These are phyloP conservation scores for Trichonephila clavipes DNA, from an alignment of 1,140 invertebrate genomes.

Conservation along the genomic window DNA sequence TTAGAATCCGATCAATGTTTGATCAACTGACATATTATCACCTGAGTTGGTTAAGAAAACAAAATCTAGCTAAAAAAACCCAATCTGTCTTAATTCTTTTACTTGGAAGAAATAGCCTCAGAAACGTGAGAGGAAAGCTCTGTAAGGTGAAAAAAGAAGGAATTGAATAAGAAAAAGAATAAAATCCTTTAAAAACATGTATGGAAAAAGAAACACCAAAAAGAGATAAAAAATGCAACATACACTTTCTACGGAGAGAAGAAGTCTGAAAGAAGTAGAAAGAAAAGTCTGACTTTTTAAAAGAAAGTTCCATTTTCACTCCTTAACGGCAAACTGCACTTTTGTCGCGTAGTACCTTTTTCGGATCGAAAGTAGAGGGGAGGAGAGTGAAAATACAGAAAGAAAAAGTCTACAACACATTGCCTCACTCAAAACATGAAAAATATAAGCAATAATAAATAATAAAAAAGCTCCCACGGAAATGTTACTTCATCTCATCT, in stretches of 20 bases:
- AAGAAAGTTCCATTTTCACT: constrained; percentile 73
- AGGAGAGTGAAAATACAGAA: constrained; percentile 4
- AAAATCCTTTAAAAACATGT: constrained; percentile 34
- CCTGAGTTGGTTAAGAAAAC: neutral
- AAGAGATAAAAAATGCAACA: constrained; percentile 29
- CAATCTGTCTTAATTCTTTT: constrained; percentile 36
- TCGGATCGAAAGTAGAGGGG: neutral
- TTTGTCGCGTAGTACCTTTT: constrained; percentile 61
- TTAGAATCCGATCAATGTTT: neutral
- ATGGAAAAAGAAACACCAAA: constrained; percentile 33
- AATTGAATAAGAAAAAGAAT: constrained; percentile 27
- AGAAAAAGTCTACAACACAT: constrained; percentile 2
- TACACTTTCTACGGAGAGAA: constrained; percentile 41
- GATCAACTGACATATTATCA: constrained; percentile 9
- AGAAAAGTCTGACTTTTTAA: constrained; percentile 51
- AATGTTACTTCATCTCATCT: constrained; percentile 66
- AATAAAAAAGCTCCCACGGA: constrained; percentile 19
- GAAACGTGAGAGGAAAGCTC: constrained; percentile 54
- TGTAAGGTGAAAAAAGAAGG: neutral
- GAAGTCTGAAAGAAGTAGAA: constrained; percentile 53
- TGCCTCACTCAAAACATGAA: constrained; percentile 48
- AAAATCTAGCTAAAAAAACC: neutral
- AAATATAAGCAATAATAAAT: constrained; percentile 67
- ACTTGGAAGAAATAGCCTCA: neutral
- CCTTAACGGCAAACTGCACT: constrained; percentile 68